Evolutionary conservation across 2,888 invertebrate genomes (phyloP).

Genomic region (Baronia brevicornis): DNA sequence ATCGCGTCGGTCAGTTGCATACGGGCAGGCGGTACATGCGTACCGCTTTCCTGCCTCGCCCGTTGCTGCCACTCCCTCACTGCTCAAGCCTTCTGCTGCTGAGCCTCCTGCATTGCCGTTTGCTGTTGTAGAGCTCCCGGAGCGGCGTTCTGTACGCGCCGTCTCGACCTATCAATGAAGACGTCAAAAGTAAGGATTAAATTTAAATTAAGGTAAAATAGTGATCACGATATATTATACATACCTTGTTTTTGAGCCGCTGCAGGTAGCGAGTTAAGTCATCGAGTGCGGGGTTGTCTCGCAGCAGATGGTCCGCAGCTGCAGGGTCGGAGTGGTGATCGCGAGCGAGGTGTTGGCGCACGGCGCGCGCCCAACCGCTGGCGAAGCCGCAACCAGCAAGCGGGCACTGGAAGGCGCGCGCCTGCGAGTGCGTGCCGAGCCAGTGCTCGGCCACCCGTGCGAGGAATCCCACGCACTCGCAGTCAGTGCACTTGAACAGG

Average conservation of each 20-base stretch:
- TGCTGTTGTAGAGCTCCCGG: too few relatives aligned
- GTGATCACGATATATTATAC: too few relatives aligned
- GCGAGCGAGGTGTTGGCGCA: conserved; percentile 81
- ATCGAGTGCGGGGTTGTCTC: conserved; percentile 83
- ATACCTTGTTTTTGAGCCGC: conserved; percentile 79
- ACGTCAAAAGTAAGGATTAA: not conserved
- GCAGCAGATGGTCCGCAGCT: conserved; percentile 76
- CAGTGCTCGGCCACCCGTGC: conserved; percentile 85
- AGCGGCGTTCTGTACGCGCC: conserved; percentile 43
- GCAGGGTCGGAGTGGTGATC: conserved; percentile 82
- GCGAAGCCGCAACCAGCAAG: conserved; percentile 84
- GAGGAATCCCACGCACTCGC: conserved; percentile 84
- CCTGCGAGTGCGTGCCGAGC: conserved; percentile 80
- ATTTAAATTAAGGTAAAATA: too few relatives aligned
- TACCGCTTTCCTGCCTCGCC: conserved; percentile 79
- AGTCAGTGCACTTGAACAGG: conserved; percentile 83
- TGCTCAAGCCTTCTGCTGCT: conserved; percentile 14
- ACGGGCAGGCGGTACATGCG: conserved; percentile 90
- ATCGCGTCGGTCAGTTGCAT: conserved; percentile 93
- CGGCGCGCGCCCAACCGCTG: conserved; percentile 84
- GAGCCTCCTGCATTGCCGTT: too few relatives aligned
- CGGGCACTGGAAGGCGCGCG: conserved; percentile 80
- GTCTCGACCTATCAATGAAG: conserved; percentile 55
- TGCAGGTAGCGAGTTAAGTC: conserved; percentile 83
- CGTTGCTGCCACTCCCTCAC: too few relatives aligned